These are phyloP conservation scores for Axis porcinus DNA, from an alignment of 2,113 vertebrate genomes.

Conservation along the genomic window DNA sequence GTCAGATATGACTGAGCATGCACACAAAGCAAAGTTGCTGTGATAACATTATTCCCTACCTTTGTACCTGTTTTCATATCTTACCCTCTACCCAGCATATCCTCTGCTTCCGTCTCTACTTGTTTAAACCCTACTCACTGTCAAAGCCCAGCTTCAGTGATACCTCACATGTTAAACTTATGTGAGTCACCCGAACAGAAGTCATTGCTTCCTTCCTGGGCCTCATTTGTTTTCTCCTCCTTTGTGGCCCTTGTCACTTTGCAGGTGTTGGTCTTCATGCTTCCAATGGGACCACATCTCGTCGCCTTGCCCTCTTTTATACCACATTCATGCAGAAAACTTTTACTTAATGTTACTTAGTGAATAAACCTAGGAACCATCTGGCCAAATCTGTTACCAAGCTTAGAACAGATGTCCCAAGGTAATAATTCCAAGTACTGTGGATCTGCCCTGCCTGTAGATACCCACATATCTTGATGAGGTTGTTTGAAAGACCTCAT, in stretches of 20 bases:
- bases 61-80: background rate
- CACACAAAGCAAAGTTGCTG: background rate
- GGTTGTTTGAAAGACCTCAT: background rate
- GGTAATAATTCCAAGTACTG: background rate
- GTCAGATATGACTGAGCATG: background rate
- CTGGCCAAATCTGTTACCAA: background rate
- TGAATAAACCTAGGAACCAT: conserved; percentile 10
- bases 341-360: conserved; percentile 5
- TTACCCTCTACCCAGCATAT: background rate
- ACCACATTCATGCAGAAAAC: background rate
- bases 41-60: background rate
- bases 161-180: background rate
- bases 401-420: background rate
- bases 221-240: background rate
- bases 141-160: background rate
- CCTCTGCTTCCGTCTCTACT: background rate
- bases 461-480: background rate
- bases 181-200: background rate
- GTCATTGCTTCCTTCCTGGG: background rate
- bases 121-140: background rate
- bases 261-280: background rate
- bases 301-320: background rate
- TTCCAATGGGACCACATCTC: background rate
- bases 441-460: background rate
- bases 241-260: background rate